Percentiles rank a stretch among this genome's conserved stretches.
Evolutionary conservation across 1,140 invertebrate species (phyloP).

Genomic region (Nixonia krombeini): DNA sequence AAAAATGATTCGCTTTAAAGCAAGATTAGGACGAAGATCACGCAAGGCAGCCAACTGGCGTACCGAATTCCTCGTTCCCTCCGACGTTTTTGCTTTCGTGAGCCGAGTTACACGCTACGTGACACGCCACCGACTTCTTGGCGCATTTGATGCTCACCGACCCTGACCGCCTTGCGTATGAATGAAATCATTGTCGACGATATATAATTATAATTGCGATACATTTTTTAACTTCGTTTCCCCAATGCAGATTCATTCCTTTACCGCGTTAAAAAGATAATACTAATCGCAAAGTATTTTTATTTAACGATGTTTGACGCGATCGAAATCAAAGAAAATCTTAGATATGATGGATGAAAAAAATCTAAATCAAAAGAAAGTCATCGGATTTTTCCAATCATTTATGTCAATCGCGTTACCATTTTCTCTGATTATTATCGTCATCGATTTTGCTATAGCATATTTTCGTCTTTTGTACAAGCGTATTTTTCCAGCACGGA

Average conservation of each 20-base stretch:
- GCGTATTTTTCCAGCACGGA: slow-evolving; percentile 37
- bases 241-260: neutral
- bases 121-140: slow-evolving; percentile 11
- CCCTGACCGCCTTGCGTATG: slow-evolving; percentile 7
- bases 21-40: slow-evolving; percentile 29
- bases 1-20: slow-evolving; percentile 59
- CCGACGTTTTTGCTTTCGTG: slow-evolving; percentile 6
- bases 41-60: slow-evolving; percentile 56
- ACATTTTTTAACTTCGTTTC: slow-evolving; percentile 3
- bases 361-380: too few relatives aligned
- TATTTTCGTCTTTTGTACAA: slow-evolving; percentile 41
- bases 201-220: neutral
- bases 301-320: too few relatives aligned
- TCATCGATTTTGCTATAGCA: neutral
- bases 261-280: too few relatives aligned
- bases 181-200: slow-evolving; percentile 10
- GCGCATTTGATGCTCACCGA: slow-evolving; percentile 12
- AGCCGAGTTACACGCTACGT: slow-evolving; percentile 5
- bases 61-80: slow-evolving; percentile 53
- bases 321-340: too few relatives aligned
- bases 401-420: too few relatives aligned
- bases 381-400: too few relatives aligned
- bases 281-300: too few relatives aligned
- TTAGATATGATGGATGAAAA: too few relatives aligned
- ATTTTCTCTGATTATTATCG: neutral